Conservation (phyloP, 2,888 invertebrate species). For the Drosophila parthenogenetica region DNA sequence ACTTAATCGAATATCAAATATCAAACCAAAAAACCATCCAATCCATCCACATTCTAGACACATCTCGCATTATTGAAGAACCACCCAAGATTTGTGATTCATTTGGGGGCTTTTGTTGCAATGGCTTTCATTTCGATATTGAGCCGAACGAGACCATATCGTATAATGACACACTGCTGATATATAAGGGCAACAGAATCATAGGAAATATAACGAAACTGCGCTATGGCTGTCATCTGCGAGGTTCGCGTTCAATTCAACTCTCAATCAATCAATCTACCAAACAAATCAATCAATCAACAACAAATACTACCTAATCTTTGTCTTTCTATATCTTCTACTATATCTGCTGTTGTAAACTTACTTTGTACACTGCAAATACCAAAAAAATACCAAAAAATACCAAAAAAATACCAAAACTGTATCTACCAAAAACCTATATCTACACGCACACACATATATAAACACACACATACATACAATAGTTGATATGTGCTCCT, state of each 20-base stretch:
- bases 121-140: conserved; percentile 78
- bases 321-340: conserved; percentile 25
- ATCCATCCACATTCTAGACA: conserved; percentile 75
- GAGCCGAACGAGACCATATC: conserved; percentile 81
- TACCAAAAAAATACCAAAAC: neutral
- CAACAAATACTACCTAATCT: conserved; percentile 35
- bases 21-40: conserved; percentile 66
- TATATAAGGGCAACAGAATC: conserved; percentile 76
- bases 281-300: conserved; percentile 27
- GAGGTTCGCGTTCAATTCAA: conserved; percentile 69
- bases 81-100: conserved; percentile 76
- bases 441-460: conserved; percentile 16
- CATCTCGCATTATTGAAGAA: conserved; percentile 75
- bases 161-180: conserved; percentile 78
- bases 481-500: conserved; percentile 14
- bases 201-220: conserved; percentile 83
- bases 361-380: conserved; percentile 36
- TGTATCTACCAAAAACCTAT: conserved; percentile 2
- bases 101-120: conserved; percentile 80
- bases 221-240: conserved; percentile 74
- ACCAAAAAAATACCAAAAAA: conserved; percentile 17
- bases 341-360: conserved; percentile 30
- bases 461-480: conserved; percentile 25
- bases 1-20: conserved; percentile 34
- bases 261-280: conserved; percentile 38